Percentiles rank a stretch among this genome's conserved stretches.
phyloP scores from a whole-genome alignment of 2,797 vertebrate genomes.

The Pampus argenteus region DNA sequence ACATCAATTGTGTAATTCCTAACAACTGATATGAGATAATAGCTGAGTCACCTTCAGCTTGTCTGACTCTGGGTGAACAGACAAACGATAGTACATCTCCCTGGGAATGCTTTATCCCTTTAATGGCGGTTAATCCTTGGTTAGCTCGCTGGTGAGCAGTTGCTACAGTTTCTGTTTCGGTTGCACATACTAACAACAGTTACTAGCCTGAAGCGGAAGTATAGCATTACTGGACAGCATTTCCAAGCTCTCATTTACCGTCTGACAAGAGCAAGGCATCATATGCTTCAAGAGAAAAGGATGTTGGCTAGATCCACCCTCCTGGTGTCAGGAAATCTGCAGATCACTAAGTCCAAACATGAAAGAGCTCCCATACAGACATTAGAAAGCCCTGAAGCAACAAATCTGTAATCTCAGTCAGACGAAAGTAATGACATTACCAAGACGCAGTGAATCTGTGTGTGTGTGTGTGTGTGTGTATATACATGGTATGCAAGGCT shows the following conservation, averaged over 20 bases:
- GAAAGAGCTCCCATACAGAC: conserved; percentile 51
- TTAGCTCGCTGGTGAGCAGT: conserved; percentile 10
- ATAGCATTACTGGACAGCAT: conserved; percentile 16
- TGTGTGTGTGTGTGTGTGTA: conserved; percentile 24
- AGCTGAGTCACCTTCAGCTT: neutral
- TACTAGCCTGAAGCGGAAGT: conserved; percentile 19
- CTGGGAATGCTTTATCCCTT: conserved; percentile 10
- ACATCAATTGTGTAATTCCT: neutral
- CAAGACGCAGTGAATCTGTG: conserved; percentile 29
- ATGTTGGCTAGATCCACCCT: conserved; percentile 40
- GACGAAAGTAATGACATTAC: conserved; percentile 55
- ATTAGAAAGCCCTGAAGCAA: conserved; percentile 46
- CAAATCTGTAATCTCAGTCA: conserved; percentile 47
- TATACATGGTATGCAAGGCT: neutral
- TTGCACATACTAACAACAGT: conserved; percentile 22
- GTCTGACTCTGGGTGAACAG: conserved; percentile 1
- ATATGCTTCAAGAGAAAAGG: conserved; percentile 35
- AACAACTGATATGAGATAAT: neutral
- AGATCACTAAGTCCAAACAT: conserved; percentile 56
- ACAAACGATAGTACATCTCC: conserved; percentile 6
- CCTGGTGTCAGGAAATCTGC: conserved; percentile 51
- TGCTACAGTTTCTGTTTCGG: conserved; percentile 25
- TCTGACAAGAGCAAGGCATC: conserved; percentile 22
- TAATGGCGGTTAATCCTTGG: conserved; percentile 20
- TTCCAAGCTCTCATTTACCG: conserved; percentile 14